Evolutionary conservation across 2,888 invertebrate genomes (phyloP).

Genomic region (Macaria liturata): DNA sequence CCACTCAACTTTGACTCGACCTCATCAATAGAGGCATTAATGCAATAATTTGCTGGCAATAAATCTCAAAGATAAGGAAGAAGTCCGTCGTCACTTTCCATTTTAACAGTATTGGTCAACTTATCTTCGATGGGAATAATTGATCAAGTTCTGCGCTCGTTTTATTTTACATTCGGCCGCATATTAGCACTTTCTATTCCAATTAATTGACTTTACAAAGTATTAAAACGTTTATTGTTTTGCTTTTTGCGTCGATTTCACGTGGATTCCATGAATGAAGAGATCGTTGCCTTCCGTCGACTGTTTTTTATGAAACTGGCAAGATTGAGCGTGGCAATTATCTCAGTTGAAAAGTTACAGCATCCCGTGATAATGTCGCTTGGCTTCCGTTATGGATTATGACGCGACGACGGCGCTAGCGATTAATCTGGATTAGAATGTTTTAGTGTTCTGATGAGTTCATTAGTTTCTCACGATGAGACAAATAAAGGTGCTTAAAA

Average conservation of each 20-base stretch:
- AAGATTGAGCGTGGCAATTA: conserved; percentile 11
- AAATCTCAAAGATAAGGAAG: conserved; percentile 19
- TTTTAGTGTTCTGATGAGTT: conserved; percentile 2
- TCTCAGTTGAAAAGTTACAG: conserved; percentile 2
- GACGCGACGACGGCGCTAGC: conserved; percentile 2
- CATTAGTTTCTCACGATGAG: background rate
- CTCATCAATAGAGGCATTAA: conserved; percentile 5
- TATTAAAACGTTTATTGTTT: conserved; percentile 44
- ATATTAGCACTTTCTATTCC: conserved; percentile 46
- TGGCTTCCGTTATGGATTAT: conserved; percentile 12
- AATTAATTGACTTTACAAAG: conserved; percentile 40
- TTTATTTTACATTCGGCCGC: conserved; percentile 18
- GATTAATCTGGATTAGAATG: conserved; percentile 3
- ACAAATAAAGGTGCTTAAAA: no score
- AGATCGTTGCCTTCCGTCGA: conserved; percentile 29
- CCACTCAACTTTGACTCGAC: conserved; percentile 10
- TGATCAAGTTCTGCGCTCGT: conserved; percentile 27
- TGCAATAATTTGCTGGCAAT: conserved; percentile 23
- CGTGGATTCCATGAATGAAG: conserved; percentile 40
- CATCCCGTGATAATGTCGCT: conserved; percentile 11
- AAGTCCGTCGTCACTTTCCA: conserved; percentile 30
- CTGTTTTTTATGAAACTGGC: conserved; percentile 15
- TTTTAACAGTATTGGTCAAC: conserved; percentile 27
- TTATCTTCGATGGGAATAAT: conserved; percentile 27
- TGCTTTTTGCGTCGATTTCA: conserved; percentile 48